Evolutionary conservation across 2,113 vertebrate genomes (phyloP).

Genomic region (mouse (Mus musculus)): DNA sequence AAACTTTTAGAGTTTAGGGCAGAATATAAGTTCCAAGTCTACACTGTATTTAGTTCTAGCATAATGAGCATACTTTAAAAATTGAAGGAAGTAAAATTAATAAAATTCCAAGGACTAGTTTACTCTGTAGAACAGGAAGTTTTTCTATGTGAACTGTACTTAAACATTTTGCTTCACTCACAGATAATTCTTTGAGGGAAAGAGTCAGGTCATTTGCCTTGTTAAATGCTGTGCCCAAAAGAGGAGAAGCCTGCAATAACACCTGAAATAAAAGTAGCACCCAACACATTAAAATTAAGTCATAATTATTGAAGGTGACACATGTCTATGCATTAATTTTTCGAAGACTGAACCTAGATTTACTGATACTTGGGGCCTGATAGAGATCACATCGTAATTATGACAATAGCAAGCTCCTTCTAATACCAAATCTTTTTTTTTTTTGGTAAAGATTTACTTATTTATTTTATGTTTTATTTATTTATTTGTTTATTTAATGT

Average conservation of each 20-base stretch:
- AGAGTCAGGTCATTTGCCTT: not conserved
- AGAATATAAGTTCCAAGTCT: constrained; percentile 15
- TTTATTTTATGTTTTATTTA: too few species aligned
- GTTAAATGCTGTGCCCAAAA: not conserved
- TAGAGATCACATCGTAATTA: not conserved
- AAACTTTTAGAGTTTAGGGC: not conserved
- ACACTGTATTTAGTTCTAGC: constrained; percentile 24
- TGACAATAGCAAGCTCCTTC: constrained; percentile 3
- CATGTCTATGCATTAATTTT: not conserved
- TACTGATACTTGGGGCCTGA: not conserved
- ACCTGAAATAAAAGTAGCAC: constrained; percentile 42
- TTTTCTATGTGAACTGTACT: constrained; percentile 45
- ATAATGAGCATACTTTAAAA: not conserved
- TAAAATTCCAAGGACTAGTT: not conserved
- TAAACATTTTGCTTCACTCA: constrained; percentile 49
- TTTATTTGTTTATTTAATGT: too few species aligned
- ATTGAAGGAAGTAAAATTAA: not conserved
- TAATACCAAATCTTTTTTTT: not conserved
- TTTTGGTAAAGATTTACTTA: too few species aligned
- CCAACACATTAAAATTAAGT: constrained; percentile 50
- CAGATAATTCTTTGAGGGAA: not conserved
- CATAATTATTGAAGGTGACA: constrained; percentile 52
- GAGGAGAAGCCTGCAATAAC: constrained; percentile 28
- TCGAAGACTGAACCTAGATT: not conserved
- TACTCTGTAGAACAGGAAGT: not conserved